Evolutionary conservation across 2,888 invertebrate species (phyloP).

Genomic region (Gortyna flavago): DNA sequence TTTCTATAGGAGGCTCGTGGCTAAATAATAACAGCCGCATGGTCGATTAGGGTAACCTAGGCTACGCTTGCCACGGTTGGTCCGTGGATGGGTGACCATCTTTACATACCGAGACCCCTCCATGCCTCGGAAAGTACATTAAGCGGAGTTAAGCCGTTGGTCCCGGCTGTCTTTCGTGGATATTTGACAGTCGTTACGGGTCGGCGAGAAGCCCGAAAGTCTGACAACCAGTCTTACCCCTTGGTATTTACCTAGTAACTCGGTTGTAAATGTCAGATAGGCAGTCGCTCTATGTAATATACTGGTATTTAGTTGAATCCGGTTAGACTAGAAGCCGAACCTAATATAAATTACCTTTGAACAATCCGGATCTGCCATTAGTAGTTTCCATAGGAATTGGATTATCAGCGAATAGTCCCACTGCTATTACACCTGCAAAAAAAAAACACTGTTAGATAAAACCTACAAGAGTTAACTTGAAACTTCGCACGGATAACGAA

Average conservation of each 20-base stretch:
- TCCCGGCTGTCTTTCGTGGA: not conserved
- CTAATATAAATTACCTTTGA: constrained; percentile 90
- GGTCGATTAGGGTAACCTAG: not conserved
- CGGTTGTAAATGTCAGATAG: not conserved
- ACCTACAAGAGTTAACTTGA: too few relatives aligned
- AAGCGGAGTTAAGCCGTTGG: not conserved
- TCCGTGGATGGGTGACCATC: too few relatives aligned
- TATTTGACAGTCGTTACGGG: not conserved
- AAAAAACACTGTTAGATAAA: not conserved
- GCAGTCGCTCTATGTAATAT: not conserved
- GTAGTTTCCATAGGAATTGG: constrained; percentile 95
- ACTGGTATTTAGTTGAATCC: not conserved
- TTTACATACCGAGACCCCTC: not conserved
- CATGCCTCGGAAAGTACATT: not conserved
- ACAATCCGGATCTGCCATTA: constrained; percentile 92
- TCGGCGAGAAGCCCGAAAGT: not conserved
- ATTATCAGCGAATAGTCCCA: constrained; percentile 96
- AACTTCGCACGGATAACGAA: too few relatives aligned
- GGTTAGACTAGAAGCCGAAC: not conserved
- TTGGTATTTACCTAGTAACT: not conserved
- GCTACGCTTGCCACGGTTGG: not conserved
- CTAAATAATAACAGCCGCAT: not conserved
- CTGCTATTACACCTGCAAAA: constrained; percentile 94
- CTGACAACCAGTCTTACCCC: not conserved
- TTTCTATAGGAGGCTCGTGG: not conserved